A percentile compares a stretch with the other conserved stretches of the same genome.
phyloP scores from a whole-genome alignment of 2,888 invertebrate genomes.

The Meteorus cinctellus region DNA sequence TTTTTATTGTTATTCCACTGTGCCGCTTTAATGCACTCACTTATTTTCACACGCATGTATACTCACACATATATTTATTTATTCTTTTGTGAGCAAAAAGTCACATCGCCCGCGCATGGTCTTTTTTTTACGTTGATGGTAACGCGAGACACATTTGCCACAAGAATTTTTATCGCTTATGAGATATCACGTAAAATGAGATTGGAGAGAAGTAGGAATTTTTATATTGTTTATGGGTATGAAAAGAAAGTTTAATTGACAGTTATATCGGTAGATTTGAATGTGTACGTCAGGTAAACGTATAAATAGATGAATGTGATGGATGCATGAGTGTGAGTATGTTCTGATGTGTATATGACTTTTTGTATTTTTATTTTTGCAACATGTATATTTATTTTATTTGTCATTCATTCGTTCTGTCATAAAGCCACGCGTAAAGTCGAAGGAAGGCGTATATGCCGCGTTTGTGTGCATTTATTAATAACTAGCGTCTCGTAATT shows the following conservation, averaged over 20 bases:
- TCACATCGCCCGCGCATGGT: neutral
- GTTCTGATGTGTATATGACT: neutral
- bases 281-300: neutral
- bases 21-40: constrained; percentile 1
- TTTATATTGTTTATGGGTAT: neutral
- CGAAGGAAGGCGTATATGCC: constrained; percentile 28
- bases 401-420: neutral
- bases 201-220: neutral
- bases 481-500: constrained; percentile 55
- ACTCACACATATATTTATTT: neutral
- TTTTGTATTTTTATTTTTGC: neutral
- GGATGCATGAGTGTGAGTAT: neutral
- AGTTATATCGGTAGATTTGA: neutral
- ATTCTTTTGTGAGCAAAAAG: neutral
- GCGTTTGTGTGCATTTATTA: constrained; percentile 51
- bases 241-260: neutral
- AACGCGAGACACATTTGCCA: neutral
- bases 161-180: constrained; percentile 1
- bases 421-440: constrained; percentile 31
- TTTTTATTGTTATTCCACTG: neutral
- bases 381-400: constrained; percentile 5
- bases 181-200: neutral
- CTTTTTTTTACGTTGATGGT: neutral
- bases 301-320: neutral
- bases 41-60: neutral